phyloP scores from a whole-genome alignment of 35 echinoderm and acorn worm species.

The Nesometra sesokonis region DNA sequence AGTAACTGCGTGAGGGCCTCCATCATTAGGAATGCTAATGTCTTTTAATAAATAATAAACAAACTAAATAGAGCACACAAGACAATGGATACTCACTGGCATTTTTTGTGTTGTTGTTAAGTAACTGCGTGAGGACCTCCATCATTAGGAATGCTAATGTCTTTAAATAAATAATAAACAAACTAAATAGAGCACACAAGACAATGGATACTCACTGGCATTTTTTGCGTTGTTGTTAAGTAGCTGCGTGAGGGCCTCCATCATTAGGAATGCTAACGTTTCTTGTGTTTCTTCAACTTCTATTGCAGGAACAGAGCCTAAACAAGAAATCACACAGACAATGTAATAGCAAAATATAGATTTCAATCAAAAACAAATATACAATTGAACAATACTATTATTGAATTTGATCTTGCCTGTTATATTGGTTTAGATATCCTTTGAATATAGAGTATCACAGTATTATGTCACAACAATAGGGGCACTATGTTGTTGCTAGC shows the following conservation, averaged over 20 bases:
- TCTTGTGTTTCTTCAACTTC: slow-evolving; percentile 69
- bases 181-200: no score
- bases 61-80: no score
- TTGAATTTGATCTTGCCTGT: no score
- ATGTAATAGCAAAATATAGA: no score
- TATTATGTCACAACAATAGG: no score
- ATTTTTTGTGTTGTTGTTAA: slow-evolving; percentile 61
- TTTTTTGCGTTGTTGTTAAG: slow-evolving; percentile 64
- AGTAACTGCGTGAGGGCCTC: slow-evolving; percentile 61
- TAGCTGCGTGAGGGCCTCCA: slow-evolving; percentile 70
- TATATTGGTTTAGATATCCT: no score
- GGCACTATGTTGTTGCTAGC: no score
- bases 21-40: slow-evolving; percentile 77
- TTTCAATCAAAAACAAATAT: no score
- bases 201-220: slow-evolving; percentile 92
- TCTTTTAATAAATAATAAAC: no score
- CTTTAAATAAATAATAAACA: no score
- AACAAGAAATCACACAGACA: neutral
- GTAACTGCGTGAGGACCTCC: slow-evolving; percentile 66
- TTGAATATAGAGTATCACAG: no score
- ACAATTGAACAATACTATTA: no score
- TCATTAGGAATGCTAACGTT: slow-evolving; percentile 71
- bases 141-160: slow-evolving; percentile 76
- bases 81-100: slow-evolving; percentile 93
- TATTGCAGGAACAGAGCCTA: slow-evolving; percentile 51